Evolutionary conservation across 2,113 vertebrate species (phyloP).

Genomic region (Bostrychus sinensis): DNA sequence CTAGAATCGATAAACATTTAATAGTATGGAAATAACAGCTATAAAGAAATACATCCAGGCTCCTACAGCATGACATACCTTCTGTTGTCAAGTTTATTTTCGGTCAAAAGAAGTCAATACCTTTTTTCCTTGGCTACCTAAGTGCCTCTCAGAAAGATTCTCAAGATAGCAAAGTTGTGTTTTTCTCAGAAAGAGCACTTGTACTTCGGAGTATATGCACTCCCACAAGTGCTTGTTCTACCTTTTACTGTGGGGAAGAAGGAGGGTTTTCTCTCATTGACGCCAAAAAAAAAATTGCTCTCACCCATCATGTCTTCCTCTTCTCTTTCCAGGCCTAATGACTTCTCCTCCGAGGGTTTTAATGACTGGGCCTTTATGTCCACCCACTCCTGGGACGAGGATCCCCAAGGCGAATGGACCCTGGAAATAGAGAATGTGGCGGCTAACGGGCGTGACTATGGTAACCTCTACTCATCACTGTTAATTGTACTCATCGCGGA

Average conservation of each 20-base stretch:
- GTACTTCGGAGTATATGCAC: neutral
- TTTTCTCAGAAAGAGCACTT: neutral
- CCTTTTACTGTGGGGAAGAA: neutral
- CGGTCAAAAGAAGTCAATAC: too few species aligned
- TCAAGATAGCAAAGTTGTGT: neutral
- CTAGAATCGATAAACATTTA: too few species aligned
- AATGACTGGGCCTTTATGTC: slow-evolving; percentile 98
- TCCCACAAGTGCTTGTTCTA: slow-evolving; percentile 5
- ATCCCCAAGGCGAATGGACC: slow-evolving; percentile 91
- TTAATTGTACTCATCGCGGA: slow-evolving; percentile 22
- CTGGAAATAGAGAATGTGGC: slow-evolving; percentile 93
- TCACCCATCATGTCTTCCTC: neutral
- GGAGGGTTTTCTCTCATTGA: slow-evolving; percentile 1
- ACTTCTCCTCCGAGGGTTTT: slow-evolving; percentile 93
- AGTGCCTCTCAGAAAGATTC: too few species aligned
- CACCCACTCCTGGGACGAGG: slow-evolving; percentile 94
- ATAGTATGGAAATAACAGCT: too few species aligned
- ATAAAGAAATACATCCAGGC: neutral
- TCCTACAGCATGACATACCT: too few species aligned
- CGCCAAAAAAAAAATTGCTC: neutral
- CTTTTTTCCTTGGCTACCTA: too few species aligned
- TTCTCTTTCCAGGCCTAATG: slow-evolving; percentile 83
- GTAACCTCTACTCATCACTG: slow-evolving; percentile 70
- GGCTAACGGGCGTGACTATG: slow-evolving; percentile 86
- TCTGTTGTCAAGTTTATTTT: too few species aligned